Evolutionary conservation across 1,140 invertebrate genomes (phyloP), one percentile per base, ranked within the genome.

Genomic region (Cherax destructor): DNA sequence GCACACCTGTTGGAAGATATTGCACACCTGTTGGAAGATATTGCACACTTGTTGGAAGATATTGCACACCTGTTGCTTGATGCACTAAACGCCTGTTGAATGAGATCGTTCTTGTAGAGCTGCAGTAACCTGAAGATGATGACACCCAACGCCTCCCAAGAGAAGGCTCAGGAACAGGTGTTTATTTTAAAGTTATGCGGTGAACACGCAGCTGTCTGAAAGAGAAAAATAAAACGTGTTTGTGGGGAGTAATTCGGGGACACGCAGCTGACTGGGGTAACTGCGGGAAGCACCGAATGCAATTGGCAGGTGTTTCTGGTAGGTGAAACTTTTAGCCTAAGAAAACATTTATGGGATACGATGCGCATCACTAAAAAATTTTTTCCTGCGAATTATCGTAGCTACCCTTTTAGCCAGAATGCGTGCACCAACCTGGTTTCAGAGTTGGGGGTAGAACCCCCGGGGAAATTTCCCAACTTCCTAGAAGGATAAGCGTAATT

Each of bases 141-240:
- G 24, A 95, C 93, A 16, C 94, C 90, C 21, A 95, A 91, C 6
- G 94, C 94, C 78, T 95, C 95, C n/a, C 50, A 95, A 47, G 2
- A 96, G 93, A 52, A 96, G 95, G 1, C 95, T 95, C 1, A 94
- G 69, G 92, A 96, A 95, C 69, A 96, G 94, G 93, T 96, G 95
- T 79, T 95, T 94, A 93, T 96, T 96, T 24, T n/a, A 96, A 94
- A 52, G 94, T 94, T 84, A 96, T 95, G 24, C 94, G 91, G 59
- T 95, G 93, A 5, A 95, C 95, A 93, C 95, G 93, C 10, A 95
- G 92, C 90, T 95, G 94, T 92, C 94, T 95, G 93, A 41, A 41
- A 41, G 30, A 41, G 2, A 2, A 41, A 41, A 41, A 41, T 41
- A 41, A 95, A 61, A 96, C 94, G 93, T 96, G 95, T 79, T 95